Percentiles rank a stretch among this genome's conserved stretches.
phyloP scores from a whole-genome alignment of 35 echinoderm and acorn worm genomes.

The Amphiura filiformis region DNA sequence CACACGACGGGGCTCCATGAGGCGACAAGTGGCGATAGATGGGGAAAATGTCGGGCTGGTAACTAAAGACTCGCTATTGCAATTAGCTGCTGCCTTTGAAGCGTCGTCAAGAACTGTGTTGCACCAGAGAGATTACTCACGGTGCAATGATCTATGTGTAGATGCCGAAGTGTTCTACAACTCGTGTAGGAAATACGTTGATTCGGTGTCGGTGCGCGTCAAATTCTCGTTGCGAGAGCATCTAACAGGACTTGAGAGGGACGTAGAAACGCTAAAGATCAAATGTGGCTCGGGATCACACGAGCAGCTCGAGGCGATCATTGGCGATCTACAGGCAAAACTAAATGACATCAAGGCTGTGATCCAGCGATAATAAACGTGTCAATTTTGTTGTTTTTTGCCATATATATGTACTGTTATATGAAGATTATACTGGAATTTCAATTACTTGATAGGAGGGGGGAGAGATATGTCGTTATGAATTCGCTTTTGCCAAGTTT shows the following conservation, averaged over 20 bases:
- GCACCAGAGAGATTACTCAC: slow-evolving; percentile 56
- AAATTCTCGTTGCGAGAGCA: slow-evolving; percentile 78
- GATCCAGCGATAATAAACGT: slow-evolving; percentile 46
- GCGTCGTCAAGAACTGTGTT: slow-evolving; percentile 54
- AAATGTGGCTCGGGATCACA: slow-evolving; percentile 40
- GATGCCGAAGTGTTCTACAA: slow-evolving; percentile 67
- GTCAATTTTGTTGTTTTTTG: background rate
- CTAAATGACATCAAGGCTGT: slow-evolving; percentile 37
- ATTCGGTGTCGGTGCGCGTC: slow-evolving; percentile 50
- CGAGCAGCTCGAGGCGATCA: slow-evolving; percentile 49
- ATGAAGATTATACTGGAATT: background rate
- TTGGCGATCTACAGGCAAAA: slow-evolving; percentile 34
- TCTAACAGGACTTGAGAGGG: slow-evolving; percentile 39
- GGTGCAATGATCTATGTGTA: slow-evolving; percentile 66
- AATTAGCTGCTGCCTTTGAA: slow-evolving; percentile 51
- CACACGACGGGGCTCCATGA: slow-evolving; percentile 25
- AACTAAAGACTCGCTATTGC: slow-evolving; percentile 47
- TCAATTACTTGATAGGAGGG: too few species aligned
- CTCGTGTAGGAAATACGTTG: slow-evolving; percentile 72
- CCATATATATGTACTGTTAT: background rate
- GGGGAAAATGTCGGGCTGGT: slow-evolving; percentile 27
- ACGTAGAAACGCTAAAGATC: slow-evolving; percentile 50
- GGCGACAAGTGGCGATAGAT: slow-evolving; percentile 1
- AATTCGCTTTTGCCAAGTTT: background rate
- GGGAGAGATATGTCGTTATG: background rate